These are phyloP conservation scores for Eristalis intricaria DNA, from an alignment of 2,888 invertebrate species.

Conservation along the genomic window DNA sequence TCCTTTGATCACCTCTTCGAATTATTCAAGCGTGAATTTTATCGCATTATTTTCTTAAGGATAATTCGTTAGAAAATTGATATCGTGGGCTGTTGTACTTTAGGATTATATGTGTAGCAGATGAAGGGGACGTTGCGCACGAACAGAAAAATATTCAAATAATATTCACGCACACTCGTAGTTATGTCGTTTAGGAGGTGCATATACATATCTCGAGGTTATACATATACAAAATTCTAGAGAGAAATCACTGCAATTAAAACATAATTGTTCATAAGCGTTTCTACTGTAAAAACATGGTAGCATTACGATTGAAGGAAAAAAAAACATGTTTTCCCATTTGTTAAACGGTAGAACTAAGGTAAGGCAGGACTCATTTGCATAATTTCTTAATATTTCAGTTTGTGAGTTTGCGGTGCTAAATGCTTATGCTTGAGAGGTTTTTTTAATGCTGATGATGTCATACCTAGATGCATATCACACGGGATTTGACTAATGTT, in stretches of 20 bases:
- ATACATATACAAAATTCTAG: slow-evolving; percentile 73
- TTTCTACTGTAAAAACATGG: slow-evolving; percentile 33
- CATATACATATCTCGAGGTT: slow-evolving; percentile 12
- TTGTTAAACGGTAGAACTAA: slow-evolving; percentile 61
- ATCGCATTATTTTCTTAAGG: slow-evolving; percentile 66
- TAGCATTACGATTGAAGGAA: not conserved
- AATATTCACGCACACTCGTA: slow-evolving; percentile 45
- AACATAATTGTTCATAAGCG: slow-evolving; percentile 78
- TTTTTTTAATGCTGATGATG: slow-evolving; percentile 67
- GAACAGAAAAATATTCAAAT: slow-evolving; percentile 62
- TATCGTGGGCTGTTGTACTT: slow-evolving; percentile 58
- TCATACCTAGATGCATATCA: slow-evolving; percentile 26
- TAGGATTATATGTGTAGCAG: slow-evolving; percentile 1
- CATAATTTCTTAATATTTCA: slow-evolving; percentile 81
- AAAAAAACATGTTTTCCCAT: slow-evolving; percentile 52
- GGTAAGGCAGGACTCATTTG: slow-evolving; percentile 78
- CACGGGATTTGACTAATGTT: slow-evolving; percentile 71
- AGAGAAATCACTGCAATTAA: slow-evolving; percentile 80
- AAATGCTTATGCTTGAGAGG: slow-evolving; percentile 70
- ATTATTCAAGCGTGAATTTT: slow-evolving; percentile 65
- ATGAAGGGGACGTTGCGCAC: slow-evolving; percentile 43
- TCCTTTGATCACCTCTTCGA: slow-evolving; percentile 64
- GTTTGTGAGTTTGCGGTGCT: slow-evolving; percentile 74
- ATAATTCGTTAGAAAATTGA: slow-evolving; percentile 70
- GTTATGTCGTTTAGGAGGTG: not conserved